A percentile compares a stretch with the other conserved stretches of the same genome.
These are phyloP conservation scores for Onychorhynchus coronatus DNA, from an alignment of 2,113 vertebrate genomes.

Conservation along the genomic window DNA sequence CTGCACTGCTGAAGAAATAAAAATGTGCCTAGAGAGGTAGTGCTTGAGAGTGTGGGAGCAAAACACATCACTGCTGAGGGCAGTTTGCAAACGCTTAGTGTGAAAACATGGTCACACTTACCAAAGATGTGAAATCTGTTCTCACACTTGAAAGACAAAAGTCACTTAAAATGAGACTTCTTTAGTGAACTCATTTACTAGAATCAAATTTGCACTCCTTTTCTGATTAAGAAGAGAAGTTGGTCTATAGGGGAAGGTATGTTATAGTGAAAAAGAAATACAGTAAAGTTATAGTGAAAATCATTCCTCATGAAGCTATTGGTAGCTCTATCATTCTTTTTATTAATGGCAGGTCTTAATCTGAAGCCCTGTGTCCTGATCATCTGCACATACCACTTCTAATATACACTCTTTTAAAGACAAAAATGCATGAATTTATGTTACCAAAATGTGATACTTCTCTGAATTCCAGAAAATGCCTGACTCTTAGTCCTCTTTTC, in stretches of 20 bases:
- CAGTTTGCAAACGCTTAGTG: not conserved
- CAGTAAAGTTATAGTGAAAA: not conserved
- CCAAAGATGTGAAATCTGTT: not conserved
- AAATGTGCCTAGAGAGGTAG: not conserved
- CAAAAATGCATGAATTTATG: not conserved
- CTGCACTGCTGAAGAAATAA: not conserved
- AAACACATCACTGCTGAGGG: not conserved
- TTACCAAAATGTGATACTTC: not conserved
- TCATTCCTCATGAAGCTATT: not conserved
- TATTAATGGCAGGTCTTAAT: not conserved
- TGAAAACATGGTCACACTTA: not conserved
- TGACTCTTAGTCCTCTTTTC: not conserved
- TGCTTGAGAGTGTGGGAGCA: not conserved
- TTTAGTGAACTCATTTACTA: not conserved
- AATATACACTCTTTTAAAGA: not conserved
- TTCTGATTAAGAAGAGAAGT: not conserved
- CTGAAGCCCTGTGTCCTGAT: not conserved
- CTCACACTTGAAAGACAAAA: not conserved
- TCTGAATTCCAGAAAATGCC: not conserved
- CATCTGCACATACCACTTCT: not conserved
- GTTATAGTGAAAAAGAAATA: not conserved
- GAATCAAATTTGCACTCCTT: not conserved
- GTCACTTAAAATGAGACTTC: not conserved
- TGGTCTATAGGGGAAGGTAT: not conserved
- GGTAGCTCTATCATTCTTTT: not conserved